These are phyloP conservation scores for Epinephelus coioides DNA, from an alignment of 2,797 vertebrate genomes.

Conservation along the genomic window DNA sequence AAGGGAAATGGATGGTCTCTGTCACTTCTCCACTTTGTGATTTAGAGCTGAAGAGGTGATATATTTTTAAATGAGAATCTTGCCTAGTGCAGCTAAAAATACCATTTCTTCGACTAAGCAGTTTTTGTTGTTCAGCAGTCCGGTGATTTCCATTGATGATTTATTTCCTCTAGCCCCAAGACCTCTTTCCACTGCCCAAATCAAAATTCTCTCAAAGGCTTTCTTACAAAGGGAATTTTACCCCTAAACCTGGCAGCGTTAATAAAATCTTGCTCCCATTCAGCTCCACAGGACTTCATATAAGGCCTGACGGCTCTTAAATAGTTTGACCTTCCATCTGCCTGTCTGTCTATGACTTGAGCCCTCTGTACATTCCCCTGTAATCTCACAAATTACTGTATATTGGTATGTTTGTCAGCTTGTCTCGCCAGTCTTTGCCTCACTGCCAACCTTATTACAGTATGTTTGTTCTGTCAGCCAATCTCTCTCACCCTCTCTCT, in stretches of 20 bases:
- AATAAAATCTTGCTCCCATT: not conserved
- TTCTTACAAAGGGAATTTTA: conserved; percentile 8
- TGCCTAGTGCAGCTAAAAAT: conserved; percentile 3
- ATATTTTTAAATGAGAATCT: not conserved
- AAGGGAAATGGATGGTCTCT: not conserved
- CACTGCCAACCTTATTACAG: conserved; percentile 25
- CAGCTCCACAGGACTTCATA: conserved; percentile 2
- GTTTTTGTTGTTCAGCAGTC: conserved; percentile 22
- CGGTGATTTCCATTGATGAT: conserved; percentile 18
- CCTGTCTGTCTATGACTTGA: conserved; percentile 7
- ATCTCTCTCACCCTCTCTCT: conserved; percentile 46
- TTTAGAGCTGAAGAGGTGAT: conserved; percentile 7
- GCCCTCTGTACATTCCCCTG: not conserved
- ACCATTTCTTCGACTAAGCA: conserved; percentile 1
- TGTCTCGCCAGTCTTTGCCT: not conserved
- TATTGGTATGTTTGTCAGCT: conserved; percentile 16
- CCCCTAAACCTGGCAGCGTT: not conserved
- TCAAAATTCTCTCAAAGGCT: conserved; percentile 15
- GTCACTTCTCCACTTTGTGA: not conserved
- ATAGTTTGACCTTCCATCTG: conserved; percentile 15
- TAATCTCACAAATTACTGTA: conserved; percentile 13
- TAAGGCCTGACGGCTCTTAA: not conserved
- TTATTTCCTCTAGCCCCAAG: conserved; percentile 7
- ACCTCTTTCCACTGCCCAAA: not conserved
- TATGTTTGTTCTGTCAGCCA: conserved; percentile 50